These are phyloP conservation scores for Orthonevra nobilis DNA, from an alignment of 2,888 invertebrate genomes.

Conservation along the genomic window DNA sequence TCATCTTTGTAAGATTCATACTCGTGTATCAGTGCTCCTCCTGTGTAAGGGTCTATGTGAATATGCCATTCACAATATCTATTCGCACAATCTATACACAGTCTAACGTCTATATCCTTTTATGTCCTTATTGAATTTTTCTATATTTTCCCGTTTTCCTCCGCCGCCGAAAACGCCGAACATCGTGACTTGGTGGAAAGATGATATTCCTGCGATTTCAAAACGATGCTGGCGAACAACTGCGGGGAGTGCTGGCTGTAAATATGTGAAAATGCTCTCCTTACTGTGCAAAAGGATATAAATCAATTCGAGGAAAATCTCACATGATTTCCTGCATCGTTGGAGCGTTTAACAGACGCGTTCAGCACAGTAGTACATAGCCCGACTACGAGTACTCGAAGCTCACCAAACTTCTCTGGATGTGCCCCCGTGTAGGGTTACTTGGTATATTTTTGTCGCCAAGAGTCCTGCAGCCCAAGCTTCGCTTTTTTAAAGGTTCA, in stretches of 20 bases:
- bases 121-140: conserved; percentile 66
- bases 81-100: conserved; percentile 26
- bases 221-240: conserved; percentile 8
- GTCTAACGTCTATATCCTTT: conserved; percentile 52
- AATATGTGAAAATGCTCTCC: conserved; percentile 42
- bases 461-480: conserved; percentile 30
- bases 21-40: neutral
- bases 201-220: conserved; percentile 35
- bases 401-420: too few relatives aligned
- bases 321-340: conserved; percentile 70
- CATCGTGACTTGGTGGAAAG: neutral
- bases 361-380: conserved; percentile 34
- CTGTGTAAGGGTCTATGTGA: neutral
- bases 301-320: conserved; percentile 67
- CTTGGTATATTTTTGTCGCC: conserved; percentile 59
- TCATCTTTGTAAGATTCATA: conserved; percentile 51
- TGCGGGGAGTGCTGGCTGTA: conserved; percentile 26
- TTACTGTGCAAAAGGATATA: conserved; percentile 53
- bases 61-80: conserved; percentile 50
- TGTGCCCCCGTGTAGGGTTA: conserved; percentile 14
- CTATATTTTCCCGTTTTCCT: conserved; percentile 10
- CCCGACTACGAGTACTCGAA: conserved; percentile 15
- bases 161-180: neutral
- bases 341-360: conserved; percentile 67
- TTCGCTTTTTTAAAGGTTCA: conserved; percentile 5